Evolutionary conservation across 2,888 invertebrate species (phyloP).

Genomic region (Diarsia dahlii): DNA sequence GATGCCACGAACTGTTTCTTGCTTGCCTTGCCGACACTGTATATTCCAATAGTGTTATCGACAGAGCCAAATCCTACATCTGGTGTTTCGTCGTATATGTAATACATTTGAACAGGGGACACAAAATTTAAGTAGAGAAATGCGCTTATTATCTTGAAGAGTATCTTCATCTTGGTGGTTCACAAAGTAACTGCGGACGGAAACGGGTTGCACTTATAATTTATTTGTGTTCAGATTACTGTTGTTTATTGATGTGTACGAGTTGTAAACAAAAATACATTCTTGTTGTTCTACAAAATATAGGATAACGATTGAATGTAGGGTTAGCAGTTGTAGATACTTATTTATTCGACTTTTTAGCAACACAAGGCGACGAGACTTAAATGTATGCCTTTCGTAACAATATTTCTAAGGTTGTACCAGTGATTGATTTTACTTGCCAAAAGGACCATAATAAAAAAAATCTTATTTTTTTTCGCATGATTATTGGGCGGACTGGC

Average conservation of each 20-base stretch:
- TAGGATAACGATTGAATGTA: constrained; percentile 24
- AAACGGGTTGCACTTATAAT: constrained; percentile 73
- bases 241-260: constrained; percentile 67
- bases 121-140: constrained; percentile 69
- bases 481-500: too few relatives aligned
- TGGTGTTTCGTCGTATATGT: constrained; percentile 74
- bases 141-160: constrained; percentile 63
- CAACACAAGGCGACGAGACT: too few relatives aligned
- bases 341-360: not conserved
- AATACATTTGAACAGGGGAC: constrained; percentile 70
- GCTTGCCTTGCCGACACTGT: constrained; percentile 43
- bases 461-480: too few relatives aligned
- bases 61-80: constrained; percentile 72
- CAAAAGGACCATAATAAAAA: not conserved
- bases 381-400: not conserved
- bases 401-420: not conserved
- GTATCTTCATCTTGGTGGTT: constrained; percentile 73
- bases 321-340: constrained; percentile 47
- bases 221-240: constrained; percentile 60
- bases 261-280: constrained; percentile 74
- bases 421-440: not conserved
- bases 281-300: constrained; percentile 43
- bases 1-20: constrained; percentile 71
- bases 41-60: constrained; percentile 62
- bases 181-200: constrained; percentile 63